phyloP scores from a whole-genome alignment of 2,113 vertebrate genomes.

The Pachyramphus minor region DNA sequence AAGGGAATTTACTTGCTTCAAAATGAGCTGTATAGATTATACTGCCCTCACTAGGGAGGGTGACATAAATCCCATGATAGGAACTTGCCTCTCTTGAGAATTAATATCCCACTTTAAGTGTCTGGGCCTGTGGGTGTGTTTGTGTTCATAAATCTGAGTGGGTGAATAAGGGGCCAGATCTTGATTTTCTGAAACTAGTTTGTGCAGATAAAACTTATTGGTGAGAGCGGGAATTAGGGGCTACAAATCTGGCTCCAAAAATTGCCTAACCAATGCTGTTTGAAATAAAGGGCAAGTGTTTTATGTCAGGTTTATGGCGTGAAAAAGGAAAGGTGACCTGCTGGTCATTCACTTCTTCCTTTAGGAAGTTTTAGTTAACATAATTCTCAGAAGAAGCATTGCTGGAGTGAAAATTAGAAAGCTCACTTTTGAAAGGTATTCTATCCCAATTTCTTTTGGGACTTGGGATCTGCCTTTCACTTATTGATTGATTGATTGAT shows the following conservation, averaged over 20 bases:
- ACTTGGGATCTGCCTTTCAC: not conserved
- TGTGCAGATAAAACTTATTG: not conserved
- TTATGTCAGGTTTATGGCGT: not conserved
- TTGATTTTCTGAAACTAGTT: not conserved
- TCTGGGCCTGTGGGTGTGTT: not conserved
- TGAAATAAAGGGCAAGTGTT: not conserved
- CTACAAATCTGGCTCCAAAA: not conserved
- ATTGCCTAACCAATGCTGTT: not conserved
- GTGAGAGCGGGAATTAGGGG: not conserved
- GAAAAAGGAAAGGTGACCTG: not conserved
- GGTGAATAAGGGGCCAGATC: not conserved
- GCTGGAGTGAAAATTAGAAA: not conserved
- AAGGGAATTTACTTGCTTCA: not conserved
- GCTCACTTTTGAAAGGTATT: not conserved
- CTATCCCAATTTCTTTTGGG: not conserved
- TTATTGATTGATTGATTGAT: not conserved
- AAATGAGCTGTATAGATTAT: not conserved
- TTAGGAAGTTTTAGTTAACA: not conserved
- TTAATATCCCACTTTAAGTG: not conserved
- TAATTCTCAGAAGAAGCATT: not conserved
- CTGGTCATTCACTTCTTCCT: not conserved
- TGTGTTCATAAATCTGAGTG: not conserved
- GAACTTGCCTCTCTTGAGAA: not conserved
- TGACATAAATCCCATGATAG: not conserved
- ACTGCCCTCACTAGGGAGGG: not conserved